Evolutionary conservation across 2,888 invertebrate species (phyloP), one percentile per base, ranked within the genome.

Genomic region (Molanna angustata): DNA sequence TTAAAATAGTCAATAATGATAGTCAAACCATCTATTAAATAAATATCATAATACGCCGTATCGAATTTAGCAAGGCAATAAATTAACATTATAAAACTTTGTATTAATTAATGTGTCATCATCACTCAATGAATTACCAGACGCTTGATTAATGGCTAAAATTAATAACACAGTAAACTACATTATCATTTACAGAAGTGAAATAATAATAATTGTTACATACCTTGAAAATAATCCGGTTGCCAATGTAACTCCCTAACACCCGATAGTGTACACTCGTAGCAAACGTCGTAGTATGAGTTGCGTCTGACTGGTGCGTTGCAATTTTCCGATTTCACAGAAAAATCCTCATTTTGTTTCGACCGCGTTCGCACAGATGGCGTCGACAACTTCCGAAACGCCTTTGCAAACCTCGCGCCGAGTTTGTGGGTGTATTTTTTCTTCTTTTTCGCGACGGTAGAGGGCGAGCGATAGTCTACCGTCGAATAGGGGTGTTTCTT

Each of bases 351-450:
- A 48, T 43, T 33, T 42, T 32, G 48, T 44, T 52, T 54, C 51
- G 54, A 49, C 18, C 19, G 42, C 16, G 16, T 27, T 32, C 42
- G 32, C 43, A 31, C 21, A 57, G 54, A 42, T 49, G 14, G 46
- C 39, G 47, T 47, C 37, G 50, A 41, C 11, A 57, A 45, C 47
- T 56, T 58, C 16, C 58, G 32, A 27, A 58, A 58, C 40, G 54
- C 58, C 42, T 42, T 54, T 13, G 56, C 56, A 18, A 58, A 58
- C 40, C 47, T 56, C 20, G 47, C 32, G n/a, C 56, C 53, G 21
- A 58, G 48, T 27, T 49, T 47, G 22, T 46, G 42, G 35, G 41
- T 40, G 32, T 33, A 41, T 22, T 37, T 52, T 33, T 47, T 51
- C 49, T 49, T 57, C 19, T 52, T 53, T 13, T 44, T 48, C 13